Percentiles rank a stretch among this genome's conserved stretches.
phyloP scores from a whole-genome alignment of 2,113 vertebrate genomes.

The Gracilinanus agilis region DNA sequence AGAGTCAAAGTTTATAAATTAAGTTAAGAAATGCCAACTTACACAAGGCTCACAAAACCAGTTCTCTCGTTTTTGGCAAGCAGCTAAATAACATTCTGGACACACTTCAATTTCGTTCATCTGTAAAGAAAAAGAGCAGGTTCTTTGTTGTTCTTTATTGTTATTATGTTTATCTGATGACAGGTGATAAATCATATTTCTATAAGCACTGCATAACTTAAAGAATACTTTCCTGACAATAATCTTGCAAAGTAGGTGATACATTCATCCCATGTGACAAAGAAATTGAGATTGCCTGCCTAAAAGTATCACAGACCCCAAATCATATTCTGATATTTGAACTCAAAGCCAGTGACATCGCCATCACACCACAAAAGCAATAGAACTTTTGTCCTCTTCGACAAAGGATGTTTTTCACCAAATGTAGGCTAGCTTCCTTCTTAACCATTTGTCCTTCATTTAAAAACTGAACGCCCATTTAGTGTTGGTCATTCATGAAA shows the following conservation, averaged over 20 bases:
- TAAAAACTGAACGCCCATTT: not conserved
- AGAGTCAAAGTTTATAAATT: not conserved
- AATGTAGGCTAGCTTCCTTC: not conserved
- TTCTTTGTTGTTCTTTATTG: not conserved
- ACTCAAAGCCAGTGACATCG: not conserved
- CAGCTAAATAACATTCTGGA: constrained; percentile 98
- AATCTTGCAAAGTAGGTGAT: not conserved
- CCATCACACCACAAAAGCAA: not conserved
- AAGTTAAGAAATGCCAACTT: constrained; percentile 79
- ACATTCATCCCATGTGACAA: not conserved
- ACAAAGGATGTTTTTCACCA: not conserved
- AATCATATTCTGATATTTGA: not conserved
- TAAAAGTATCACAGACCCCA: not conserved
- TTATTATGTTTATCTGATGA: not conserved
- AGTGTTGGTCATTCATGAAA: not conserved
- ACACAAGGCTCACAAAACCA: constrained; percentile 99
- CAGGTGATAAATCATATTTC: not conserved
- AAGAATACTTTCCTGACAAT: not conserved
- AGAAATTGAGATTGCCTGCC: not conserved
- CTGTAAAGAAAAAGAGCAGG: constrained; percentile 84
- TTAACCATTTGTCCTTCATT: not conserved
- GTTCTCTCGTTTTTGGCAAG: constrained; percentile 99
- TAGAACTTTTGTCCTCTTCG: not conserved
- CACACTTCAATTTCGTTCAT: constrained; percentile 99
- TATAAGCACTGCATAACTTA: not conserved